Percentiles rank a stretch among this genome's conserved stretches.
Evolutionary conservation across 2,113 vertebrate species (phyloP).

Genomic region (Entomyzon cyanotis): DNA sequence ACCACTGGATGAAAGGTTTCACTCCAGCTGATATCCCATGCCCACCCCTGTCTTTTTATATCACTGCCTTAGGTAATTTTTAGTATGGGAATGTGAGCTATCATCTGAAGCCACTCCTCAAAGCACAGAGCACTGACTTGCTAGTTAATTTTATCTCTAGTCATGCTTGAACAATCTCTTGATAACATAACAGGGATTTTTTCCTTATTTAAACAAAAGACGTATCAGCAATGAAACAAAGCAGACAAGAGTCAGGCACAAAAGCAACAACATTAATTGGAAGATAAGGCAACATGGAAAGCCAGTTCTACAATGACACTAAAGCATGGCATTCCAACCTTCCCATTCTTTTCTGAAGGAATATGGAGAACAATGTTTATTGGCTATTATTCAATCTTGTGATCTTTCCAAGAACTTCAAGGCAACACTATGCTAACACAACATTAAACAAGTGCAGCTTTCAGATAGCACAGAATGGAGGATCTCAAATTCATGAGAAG

Average conservation of each 20-base stretch:
- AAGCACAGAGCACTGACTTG: not conserved
- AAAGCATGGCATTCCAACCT: not conserved
- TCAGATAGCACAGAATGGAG: not conserved
- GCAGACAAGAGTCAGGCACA: not conserved
- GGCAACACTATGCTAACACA: not conserved
- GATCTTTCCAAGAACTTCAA: not conserved
- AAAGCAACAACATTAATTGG: not conserved
- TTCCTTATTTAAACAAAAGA: not conserved
- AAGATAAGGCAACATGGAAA: not conserved
- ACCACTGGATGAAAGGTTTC: not conserved
- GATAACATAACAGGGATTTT: not conserved
- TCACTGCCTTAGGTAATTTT: not conserved
- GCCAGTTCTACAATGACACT: not conserved
- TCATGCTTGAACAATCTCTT: constrained; percentile 5
- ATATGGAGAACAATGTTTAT: not conserved
- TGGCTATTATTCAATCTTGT: not conserved
- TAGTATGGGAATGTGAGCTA: not conserved
- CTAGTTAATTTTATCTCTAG: constrained; percentile 27
- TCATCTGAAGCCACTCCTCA: not conserved
- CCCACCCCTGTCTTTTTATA: not conserved
- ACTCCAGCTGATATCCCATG: not conserved
- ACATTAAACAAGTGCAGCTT: not conserved
- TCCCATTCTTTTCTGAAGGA: not conserved
- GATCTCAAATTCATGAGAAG: not conserved
- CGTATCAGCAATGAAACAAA: constrained; percentile 9